phyloP scores from a whole-genome alignment of 2,797 vertebrate genomes.

The Darevskia nairensis region DNA sequence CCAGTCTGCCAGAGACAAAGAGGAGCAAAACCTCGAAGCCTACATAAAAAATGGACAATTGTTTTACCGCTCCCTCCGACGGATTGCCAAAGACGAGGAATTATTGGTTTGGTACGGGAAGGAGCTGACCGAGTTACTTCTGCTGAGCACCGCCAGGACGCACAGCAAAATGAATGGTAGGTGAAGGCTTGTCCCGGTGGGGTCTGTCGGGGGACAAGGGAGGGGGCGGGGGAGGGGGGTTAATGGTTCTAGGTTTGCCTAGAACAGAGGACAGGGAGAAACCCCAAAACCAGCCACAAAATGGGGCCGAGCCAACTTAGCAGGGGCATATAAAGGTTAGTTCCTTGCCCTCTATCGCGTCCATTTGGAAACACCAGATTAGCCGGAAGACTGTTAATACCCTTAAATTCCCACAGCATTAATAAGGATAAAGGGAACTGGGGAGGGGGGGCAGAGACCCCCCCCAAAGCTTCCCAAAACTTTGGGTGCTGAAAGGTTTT shows the following conservation, averaged over 20 bases:
- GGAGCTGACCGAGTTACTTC: conserved; percentile 91
- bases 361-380: neutral
- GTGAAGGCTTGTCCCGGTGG: conserved; percentile 29
- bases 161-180: conserved; percentile 88
- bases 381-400: neutral
- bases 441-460: no score
- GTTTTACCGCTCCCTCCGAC: conserved; percentile 93
- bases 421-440: no score
- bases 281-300: accelerated
- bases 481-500: neutral
- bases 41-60: conserved; percentile 97
- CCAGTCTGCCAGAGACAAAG: conserved; percentile 92
- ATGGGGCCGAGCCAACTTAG: neutral
- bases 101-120: conserved; percentile 97
- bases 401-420: no score
- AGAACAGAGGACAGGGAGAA: neutral
- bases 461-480: neutral
- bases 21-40: conserved; percentile 97
- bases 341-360: neutral
- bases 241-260: neutral
- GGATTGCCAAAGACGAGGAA: conserved; percentile 97
- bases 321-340: neutral
- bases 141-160: conserved; percentile 85
- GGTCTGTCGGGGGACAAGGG: neutral
- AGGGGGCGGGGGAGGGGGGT: no score